Evolutionary conservation across 2,888 invertebrate genomes (phyloP), one percentile per base, ranked within the genome.

Genomic region (Chrysopilus asiliformis): DNA sequence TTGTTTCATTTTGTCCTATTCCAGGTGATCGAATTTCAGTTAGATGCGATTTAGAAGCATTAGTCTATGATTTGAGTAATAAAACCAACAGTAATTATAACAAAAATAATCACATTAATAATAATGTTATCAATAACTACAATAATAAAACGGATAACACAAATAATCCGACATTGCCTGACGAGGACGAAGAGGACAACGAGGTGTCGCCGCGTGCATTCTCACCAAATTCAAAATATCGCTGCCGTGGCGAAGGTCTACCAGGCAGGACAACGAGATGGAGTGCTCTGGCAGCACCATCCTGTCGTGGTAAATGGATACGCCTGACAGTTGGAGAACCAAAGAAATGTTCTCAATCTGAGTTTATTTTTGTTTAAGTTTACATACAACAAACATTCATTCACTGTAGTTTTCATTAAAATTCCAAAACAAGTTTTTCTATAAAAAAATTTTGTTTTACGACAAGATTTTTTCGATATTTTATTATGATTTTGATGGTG

Each of bases 221-320:
- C 34, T 43, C 53, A 38, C 40, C 47, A 25, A 15, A 19, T 13
- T 43, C 47, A 10, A 54, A 47, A 44, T 59, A 57, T 40, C 63
- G 60, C 38, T 90, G 90, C 66, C 77, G 79, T 43, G 90, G 90
- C 1, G 87, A 89, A 57, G 89, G 90, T 0, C 78, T 81, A 3
- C 67, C 74, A 19, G 76, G 76, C 1, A 71, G 78, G 39, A 69
- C 76, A 43, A 87, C 87, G 9, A 70, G 85, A 39, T 90, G 83
- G 79, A 80, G 80, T 49, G 84, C 86, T 22, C 69, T 89, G 20
- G 77, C 83, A 31, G 79, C 79, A n/a, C 80, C 82, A 2, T 82
- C 85, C 51, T 90, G 90, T 60, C 84, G 84, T 53, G 90, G 89
- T 25, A 84, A 86, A 57, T 90, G 89, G 89, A 64, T 81, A 31